These are phyloP conservation scores for Cerceris ruficornis DNA, from an alignment of 2,888 invertebrate genomes.

Conservation along the genomic window DNA sequence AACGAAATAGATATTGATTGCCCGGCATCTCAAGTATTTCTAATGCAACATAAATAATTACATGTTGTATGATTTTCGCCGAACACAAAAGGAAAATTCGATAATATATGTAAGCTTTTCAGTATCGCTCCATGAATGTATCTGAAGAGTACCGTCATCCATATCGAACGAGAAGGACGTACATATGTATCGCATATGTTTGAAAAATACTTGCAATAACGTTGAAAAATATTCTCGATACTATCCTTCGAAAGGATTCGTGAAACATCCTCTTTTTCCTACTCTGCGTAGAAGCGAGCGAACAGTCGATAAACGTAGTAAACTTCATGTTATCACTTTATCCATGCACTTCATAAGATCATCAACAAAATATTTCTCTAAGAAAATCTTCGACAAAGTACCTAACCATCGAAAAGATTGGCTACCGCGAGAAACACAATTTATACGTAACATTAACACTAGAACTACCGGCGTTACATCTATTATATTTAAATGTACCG, in stretches of 20 bases:
- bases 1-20: too few species aligned
- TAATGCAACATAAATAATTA: too few species aligned
- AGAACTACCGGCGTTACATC: too few species aligned
- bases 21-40: background rate
- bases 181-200: slow-evolving; percentile 2
- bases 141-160: background rate
- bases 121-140: slow-evolving; percentile 30
- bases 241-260: slow-evolving; percentile 40
- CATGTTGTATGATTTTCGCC: too few species aligned
- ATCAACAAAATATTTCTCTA: too few species aligned
- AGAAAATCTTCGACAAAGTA: too few species aligned
- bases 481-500: too few species aligned
- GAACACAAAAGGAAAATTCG: slow-evolving; percentile 19
- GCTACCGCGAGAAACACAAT: too few species aligned
- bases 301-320: slow-evolving; percentile 21
- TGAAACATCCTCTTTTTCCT: slow-evolving; percentile 3
- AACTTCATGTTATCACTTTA: slow-evolving; percentile 12
- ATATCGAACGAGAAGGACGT: background rate
- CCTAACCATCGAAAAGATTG: too few species aligned
- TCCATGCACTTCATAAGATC: background rate
- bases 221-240: slow-evolving; percentile 41
- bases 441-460: too few species aligned
- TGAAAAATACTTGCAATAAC: slow-evolving; percentile 11
- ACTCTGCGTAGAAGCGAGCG: background rate
- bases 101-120: slow-evolving; percentile 20